Evolutionary conservation across 2,113 vertebrate species (phyloP).

Genomic region (Pelodiscus sinensis): DNA sequence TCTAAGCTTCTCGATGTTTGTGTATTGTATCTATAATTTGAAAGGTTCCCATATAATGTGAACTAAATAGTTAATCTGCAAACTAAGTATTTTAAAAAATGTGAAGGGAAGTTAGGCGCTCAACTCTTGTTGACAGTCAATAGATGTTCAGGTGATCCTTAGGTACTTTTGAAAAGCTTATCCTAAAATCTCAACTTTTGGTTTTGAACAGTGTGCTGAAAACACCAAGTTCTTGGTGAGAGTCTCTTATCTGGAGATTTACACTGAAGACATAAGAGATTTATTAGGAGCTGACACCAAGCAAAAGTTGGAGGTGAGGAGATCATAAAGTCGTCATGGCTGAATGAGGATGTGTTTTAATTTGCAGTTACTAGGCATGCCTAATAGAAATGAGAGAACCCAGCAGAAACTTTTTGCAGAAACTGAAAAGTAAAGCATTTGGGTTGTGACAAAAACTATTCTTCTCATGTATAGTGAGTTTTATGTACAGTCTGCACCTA

Average conservation of each 20-base stretch:
- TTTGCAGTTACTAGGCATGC: not conserved
- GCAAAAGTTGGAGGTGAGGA: slow-evolving; percentile 89
- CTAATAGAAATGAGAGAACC: not conserved
- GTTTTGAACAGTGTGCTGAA: slow-evolving; percentile 84
- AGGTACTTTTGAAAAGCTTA: not conserved
- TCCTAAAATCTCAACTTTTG: not conserved
- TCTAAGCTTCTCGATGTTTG: not conserved
- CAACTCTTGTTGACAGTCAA: not conserved
- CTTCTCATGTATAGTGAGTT: not conserved
- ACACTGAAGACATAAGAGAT: slow-evolving; percentile 88
- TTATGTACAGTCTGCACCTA: not conserved
- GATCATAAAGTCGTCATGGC: rapidly evolving
- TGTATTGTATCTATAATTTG: rapidly evolving
- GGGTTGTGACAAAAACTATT: not conserved
- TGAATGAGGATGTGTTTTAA: slow-evolving; percentile 8
- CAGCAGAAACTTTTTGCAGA: not conserved
- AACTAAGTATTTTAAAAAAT: not conserved
- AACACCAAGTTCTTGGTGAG: slow-evolving; percentile 89
- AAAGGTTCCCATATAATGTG: rapidly evolving
- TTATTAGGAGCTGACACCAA: slow-evolving; percentile 88
- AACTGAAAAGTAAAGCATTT: not conserved
- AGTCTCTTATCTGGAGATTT: slow-evolving; percentile 92
- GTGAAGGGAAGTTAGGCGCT: not conserved
- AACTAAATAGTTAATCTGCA: not conserved
- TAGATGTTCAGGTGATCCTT: not conserved